A percentile compares a stretch with the other conserved stretches of the same genome.
Conservation (phyloP, 2,797 vertebrate genomes). For the Stomatorhinus walkeri region DNA sequence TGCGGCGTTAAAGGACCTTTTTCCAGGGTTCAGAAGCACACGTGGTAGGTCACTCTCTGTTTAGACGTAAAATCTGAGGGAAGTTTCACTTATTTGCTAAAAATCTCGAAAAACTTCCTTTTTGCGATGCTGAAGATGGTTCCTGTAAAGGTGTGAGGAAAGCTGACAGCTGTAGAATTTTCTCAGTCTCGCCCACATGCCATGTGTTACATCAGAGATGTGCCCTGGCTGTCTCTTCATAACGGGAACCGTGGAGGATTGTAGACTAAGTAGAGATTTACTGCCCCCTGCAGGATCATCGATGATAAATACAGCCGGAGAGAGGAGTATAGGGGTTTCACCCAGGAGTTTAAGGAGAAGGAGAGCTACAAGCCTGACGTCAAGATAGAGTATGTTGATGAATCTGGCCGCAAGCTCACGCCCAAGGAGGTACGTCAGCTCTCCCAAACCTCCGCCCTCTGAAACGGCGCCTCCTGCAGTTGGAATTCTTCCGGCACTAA, state of each 20-base stretch:
- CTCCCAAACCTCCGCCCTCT: neutral
- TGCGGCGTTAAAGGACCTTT: neutral
- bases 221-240: neutral
- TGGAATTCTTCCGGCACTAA: neutral
- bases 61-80: neutral
- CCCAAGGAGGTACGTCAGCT: slow-evolving; percentile 71
- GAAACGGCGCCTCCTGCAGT: neutral
- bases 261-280: neutral
- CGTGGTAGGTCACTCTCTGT: neutral
- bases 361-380: slow-evolving; percentile 77
- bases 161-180: neutral
- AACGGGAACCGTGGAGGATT: neutral
- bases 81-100: neutral
- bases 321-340: slow-evolving; percentile 88
- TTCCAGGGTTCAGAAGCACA: neutral
- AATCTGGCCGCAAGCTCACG: slow-evolving; percentile 80
- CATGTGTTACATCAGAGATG: neutral
- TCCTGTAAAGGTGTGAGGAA: neutral
- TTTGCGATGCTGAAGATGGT: neutral
- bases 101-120: neutral
- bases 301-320: slow-evolving; percentile 88
- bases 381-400: slow-evolving; percentile 90
- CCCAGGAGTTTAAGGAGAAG: slow-evolving; percentile 91
- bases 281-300: slow-evolving; percentile 60
- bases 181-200: neutral